Evolutionary conservation across 1,140 invertebrate genomes (phyloP).

Genomic region (Vanessa atalanta): DNA sequence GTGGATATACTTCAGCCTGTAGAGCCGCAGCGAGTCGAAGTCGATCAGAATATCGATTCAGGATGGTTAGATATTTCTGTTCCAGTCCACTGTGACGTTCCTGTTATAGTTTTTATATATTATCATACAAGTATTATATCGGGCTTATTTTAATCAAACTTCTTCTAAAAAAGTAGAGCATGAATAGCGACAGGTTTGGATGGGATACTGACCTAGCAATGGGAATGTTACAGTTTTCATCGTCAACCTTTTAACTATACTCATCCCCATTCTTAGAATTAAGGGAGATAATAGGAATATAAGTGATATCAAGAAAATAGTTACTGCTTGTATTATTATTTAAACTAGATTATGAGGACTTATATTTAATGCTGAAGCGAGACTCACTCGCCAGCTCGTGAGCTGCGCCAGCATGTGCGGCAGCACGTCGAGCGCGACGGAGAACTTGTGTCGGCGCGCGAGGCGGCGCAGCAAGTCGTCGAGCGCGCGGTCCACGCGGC

Average conservation of each 20-base stretch:
- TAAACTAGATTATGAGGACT: too few species aligned
- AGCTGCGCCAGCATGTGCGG: constrained; percentile 56
- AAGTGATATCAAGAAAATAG: too few species aligned
- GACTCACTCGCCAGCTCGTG: constrained; percentile 54
- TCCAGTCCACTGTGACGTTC: constrained; percentile 60
- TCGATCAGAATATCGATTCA: constrained; percentile 61
- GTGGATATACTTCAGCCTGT: constrained; percentile 61
- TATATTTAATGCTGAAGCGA: not conserved
- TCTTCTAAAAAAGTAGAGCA: too few species aligned
- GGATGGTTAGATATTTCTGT: constrained; percentile 59
- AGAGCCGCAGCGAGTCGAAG: constrained; percentile 66
- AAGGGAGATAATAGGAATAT: too few species aligned
- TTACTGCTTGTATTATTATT: too few species aligned
- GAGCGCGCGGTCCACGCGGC: constrained; percentile 61
- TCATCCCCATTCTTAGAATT: too few species aligned
- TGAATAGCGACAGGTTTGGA: too few species aligned
- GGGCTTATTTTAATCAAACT: too few species aligned
- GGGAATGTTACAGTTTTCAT: too few species aligned
- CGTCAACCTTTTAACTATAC: too few species aligned
- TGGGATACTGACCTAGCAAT: too few species aligned
- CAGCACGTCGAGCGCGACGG: constrained; percentile 46
- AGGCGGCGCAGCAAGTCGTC: constrained; percentile 68
- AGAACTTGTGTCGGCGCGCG: constrained; percentile 65
- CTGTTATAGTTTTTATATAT: constrained; percentile 38
- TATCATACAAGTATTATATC: too few species aligned